A percentile compares a stretch with the other conserved stretches of the same genome.
Evolutionary conservation across 2,113 vertebrate genomes (phyloP).

Genomic region (Ptyas mucosa): DNA sequence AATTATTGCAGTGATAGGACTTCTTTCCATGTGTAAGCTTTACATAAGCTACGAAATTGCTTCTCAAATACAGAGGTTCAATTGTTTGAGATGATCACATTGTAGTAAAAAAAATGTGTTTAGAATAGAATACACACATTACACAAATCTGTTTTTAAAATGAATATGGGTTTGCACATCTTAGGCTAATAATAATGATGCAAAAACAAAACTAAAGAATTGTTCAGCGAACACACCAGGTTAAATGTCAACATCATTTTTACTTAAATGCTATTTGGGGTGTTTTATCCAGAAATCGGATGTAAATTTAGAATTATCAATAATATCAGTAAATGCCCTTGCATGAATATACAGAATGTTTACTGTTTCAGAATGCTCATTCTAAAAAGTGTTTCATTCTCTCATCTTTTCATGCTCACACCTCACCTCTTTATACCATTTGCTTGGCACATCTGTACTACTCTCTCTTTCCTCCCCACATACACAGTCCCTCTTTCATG

Average conservation of each 20-base stretch:
- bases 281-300: neutral
- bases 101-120: neutral
- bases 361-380: conserved; percentile 46
- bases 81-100: conserved; percentile 1
- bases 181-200: neutral
- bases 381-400: conserved; percentile 73
- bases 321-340: neutral
- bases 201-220: neutral
- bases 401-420: conserved; percentile 74
- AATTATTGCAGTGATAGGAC: conserved; percentile 45
- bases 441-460: conserved; percentile 70
- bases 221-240: neutral
- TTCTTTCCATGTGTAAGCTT: conserved; percentile 15
- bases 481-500: conserved; percentile 95
- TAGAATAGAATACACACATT: neutral
- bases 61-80: conserved; percentile 46
- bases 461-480: conserved; percentile 72
- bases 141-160: neutral
- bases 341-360: conserved; percentile 31
- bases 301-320: neutral
- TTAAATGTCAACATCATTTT: neutral
- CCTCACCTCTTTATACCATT: conserved; percentile 70
- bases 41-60: conserved; percentile 31
- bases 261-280: neutral
- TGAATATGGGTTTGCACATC: neutral